Evolutionary conservation across 2,797 vertebrate species (phyloP), one percentile per base, ranked within the genome.

Genomic region (Spatula clypeata): DNA sequence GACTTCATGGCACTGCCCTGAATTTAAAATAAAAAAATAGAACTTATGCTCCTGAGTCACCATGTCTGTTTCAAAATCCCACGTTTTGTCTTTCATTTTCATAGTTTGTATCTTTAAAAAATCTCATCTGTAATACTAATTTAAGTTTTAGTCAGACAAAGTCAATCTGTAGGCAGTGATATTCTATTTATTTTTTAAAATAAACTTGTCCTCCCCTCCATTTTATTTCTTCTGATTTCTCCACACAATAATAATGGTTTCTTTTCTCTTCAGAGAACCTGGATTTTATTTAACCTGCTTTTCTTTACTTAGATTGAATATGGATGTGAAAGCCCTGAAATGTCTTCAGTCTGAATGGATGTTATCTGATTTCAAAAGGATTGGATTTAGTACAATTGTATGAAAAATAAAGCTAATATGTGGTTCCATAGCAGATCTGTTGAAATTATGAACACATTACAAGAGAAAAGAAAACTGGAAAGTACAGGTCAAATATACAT

Each of bases 271-370:
- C 84, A 91, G 69, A 93, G 80, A 96, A 88, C n/a, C 42, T 86
- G 89, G 86, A 74, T 96, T 90, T 96, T 95, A 91, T 91, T 94
- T 90, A 93, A 93, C 55, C 66, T 80, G 45, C 29, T 95, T 92
- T 92, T n/a, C 26, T 82, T 91, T 70, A 58, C 71, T 95, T 87
- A 91, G 74, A 85, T 44, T 85, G 77, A 95, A 85, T 83, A 92
- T 27, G 72, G 69, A 92, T 75, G 49, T 93, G 69, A 96, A 95
- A 93, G 88, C 82, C 38, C 66, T 70, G 34, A 90, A 92, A 83
- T 60, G 40, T 88, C 79, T 87, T 94, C 67, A 65, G 57, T 86
- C 84, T 92, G 70, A 92, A 84, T 86, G 57, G 66, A 75, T 58
- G 69, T 90, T 93, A 85, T 32, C 66, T 93, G 76, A 94, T 90